A percentile compares a stretch with the other conserved stretches of the same genome.
Conservation (phyloP, 2,113 vertebrate species). For the Bagarius yarrelli region DNA sequence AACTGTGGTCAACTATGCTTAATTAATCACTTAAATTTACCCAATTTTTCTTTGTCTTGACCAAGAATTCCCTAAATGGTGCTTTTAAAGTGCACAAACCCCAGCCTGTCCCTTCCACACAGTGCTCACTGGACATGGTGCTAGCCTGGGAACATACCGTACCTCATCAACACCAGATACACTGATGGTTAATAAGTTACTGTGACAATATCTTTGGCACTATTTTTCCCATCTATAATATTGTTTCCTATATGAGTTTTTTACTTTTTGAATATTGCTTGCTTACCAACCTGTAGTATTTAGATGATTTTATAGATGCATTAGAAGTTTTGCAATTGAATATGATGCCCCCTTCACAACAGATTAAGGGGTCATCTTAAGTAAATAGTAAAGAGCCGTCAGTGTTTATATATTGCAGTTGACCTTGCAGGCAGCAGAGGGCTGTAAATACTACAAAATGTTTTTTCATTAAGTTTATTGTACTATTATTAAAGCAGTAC, state of each 20-base stretch:
- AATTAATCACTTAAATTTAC: background rate
- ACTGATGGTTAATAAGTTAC: background rate
- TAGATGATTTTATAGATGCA: background rate
- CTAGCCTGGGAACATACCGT: background rate
- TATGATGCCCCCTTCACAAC: no score
- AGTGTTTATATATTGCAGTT: background rate
- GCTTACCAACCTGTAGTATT: background rate
- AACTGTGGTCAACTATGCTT: background rate
- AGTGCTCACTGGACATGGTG: background rate
- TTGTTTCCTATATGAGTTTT: background rate
- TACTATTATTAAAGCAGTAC: background rate
- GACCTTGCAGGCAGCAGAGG: background rate
- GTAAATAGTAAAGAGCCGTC: background rate
- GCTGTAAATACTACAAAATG: background rate
- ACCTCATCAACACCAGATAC: background rate
- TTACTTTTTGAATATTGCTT: background rate
- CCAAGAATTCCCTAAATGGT: background rate
- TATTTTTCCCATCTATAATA: background rate
- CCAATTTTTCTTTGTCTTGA: background rate
- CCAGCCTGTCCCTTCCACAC: background rate
- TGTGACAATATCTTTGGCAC: constrained; percentile 1
- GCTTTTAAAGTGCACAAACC: background rate
- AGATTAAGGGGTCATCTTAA: background rate
- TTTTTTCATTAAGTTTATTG: background rate
- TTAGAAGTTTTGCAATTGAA: background rate